Base-by-base conservation (phyloP, 2,113 vertebrate species). In the Boulengeromyrus knoepffleri region DNA sequence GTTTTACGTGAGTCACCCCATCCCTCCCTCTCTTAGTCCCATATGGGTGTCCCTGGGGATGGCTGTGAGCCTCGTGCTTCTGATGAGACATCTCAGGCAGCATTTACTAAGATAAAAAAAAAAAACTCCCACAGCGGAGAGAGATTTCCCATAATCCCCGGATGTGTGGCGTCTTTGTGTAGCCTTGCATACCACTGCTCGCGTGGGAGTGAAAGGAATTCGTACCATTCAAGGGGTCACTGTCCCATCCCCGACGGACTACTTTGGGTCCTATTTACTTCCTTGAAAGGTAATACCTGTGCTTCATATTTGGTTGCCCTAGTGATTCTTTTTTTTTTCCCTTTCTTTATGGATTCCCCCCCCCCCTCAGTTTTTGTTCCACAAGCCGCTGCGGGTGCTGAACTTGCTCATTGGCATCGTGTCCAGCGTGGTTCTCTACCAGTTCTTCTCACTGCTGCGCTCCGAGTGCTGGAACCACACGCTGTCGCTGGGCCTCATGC, bases 401-500 rank as follows among this genome's bases (percentile, higher is more conserved):
- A 99, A 99, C 96, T 95, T 99, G 91, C 97, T 99, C 89, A 98
- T 99, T 90, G 96, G 98, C 91, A 99, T 99, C 1, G 98, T 99
- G 94, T 98, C 97, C 93, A 98, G 97, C 0, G 97, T 99, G 92
- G 97, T 99, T 90, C 96, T 98, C 94, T 99, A 99, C 94, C 98
- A 99, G 95, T 96, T 99, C 58, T 99, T 99, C 93, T 99, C 98
- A 12, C 95, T 99, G 93, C 95, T 99, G 94, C 97, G 98, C 89
- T 99, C 98, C 0, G 98, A 99, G 95, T 98, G 98, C 94, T 99
- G 99, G 99, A 99, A 99, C 96, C 98, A 99, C 94, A 99, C 98
- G 0, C 96, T 99, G 84, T 99, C 99, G 90, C 97, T 99, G 96
- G 98, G 98, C 92, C 97, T 99, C 91, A 97, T 99, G 92, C 98